A percentile compares a stretch with the other conserved stretches of the same genome.
Evolutionary conservation across 2,888 invertebrate species (phyloP).

Genomic region (Tenthredo distinguenda): DNA sequence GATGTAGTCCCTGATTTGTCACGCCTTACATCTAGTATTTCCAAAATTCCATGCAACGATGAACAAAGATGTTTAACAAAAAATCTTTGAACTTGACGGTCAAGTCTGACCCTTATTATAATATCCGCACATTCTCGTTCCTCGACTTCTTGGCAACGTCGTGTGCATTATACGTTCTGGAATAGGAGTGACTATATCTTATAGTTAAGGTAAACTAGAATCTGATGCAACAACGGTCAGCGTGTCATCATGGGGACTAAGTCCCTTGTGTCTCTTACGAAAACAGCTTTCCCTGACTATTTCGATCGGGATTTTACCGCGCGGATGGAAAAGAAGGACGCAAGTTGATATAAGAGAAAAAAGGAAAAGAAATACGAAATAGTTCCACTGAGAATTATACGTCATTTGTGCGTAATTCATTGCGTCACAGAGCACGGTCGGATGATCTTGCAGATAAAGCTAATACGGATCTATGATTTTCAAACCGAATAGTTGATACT

Average conservation of each 20-base stretch:
- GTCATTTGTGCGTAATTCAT: background rate
- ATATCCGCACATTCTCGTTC: background rate
- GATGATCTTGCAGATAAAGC: background rate
- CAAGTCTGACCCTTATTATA: background rate
- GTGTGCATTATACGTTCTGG: background rate
- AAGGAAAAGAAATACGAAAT: background rate
- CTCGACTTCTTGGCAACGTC: background rate
- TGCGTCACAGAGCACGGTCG: background rate
- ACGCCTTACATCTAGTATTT: background rate
- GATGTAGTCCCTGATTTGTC: background rate
- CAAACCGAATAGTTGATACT: background rate
- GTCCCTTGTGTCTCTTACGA: constrained; percentile 60
- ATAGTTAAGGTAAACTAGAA: constrained; percentile 74
- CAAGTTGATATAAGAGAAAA: background rate
- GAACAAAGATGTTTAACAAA: background rate
- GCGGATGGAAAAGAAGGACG: background rate
- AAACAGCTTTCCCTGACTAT: background rate
- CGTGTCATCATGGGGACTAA: constrained; percentile 69
- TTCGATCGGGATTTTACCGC: background rate
- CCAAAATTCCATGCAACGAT: background rate
- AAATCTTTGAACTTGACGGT: background rate
- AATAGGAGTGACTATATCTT: constrained; percentile 53
- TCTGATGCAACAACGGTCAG: constrained; percentile 75
- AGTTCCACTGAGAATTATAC: constrained; percentile 1
- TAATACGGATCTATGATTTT: background rate